Evolutionary conservation across 2,888 invertebrate species (phyloP), one percentile per base, ranked within the genome.

Genomic region (Aethes cnicana): DNA sequence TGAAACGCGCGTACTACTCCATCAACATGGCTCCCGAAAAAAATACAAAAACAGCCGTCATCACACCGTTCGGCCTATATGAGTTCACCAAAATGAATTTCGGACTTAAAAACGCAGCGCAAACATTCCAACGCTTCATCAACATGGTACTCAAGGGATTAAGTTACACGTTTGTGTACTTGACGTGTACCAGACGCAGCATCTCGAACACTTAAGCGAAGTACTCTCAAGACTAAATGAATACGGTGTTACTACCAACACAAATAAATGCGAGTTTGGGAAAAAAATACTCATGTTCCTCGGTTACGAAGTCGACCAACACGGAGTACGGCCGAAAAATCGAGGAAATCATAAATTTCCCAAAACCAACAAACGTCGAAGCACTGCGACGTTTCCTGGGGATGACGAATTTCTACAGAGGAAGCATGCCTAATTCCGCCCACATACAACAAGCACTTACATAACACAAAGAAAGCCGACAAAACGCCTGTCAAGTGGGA

Each of bases 391-490:
- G 60, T 8, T 61, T 58, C 16, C 26, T 63, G 4, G 59, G 61
- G 0, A 59, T 63, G 57, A 7, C 59, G 2, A 63, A 61, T 12
- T 61, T 56, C 48, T 61, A 61, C 18, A 28, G 74, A 0, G 42
- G 66, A 3, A 73, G 61, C 46, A 58, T 77, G 0, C 68, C 63
- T 12, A 4, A 36, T 2, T 66, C 73, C 4, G 75, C 77, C 0
- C 9, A 57, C 20, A 41, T 55, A 1, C 74, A 74, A 55, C 2
- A 12, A 3, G 1, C 14, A 12, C 12, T 6, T 28, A 12, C 28
- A 28, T n/a, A 28, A 28, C 2, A 2, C 2, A 1, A 28, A 28
- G 12, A 28, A 28, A 7, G 6, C 12, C 11, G 28, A 28, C 12
- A 28, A 28, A 5, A 12, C 28, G 12, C 4, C 7, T 16, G 59